Percentiles rank a stretch among this genome's conserved stretches.
Conservation (phyloP, 2,888 invertebrate genomes). For the Perizoma flavofasciatum region DNA sequence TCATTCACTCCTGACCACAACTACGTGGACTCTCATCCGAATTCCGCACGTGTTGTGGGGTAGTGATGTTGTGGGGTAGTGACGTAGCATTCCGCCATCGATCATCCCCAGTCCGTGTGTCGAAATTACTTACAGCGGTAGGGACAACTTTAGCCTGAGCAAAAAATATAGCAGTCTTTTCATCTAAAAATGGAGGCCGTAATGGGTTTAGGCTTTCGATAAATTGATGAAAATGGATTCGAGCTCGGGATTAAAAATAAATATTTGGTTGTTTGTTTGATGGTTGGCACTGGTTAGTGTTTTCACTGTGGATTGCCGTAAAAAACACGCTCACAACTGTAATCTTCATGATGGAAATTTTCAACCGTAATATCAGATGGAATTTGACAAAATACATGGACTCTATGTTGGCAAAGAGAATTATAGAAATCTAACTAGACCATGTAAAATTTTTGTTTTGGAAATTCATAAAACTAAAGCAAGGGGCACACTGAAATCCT, state of each 20-base stretch:
- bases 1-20: not conserved
- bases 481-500: too few relatives aligned
- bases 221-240: conserved; percentile 16
- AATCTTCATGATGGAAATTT: not conserved
- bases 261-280: conserved; percentile 11
- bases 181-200: conserved; percentile 18
- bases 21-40: conserved; percentile 11
- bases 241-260: conserved; percentile 15
- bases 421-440: too few relatives aligned
- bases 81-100: conserved; percentile 69
- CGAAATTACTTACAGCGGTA: conserved; percentile 67
- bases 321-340: too few relatives aligned
- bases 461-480: too few relatives aligned
- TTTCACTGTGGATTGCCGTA: not conserved
- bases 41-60: conserved; percentile 3
- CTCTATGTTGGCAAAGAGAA: too few relatives aligned
- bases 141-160: conserved; percentile 15
- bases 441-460: too few relatives aligned
- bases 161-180: conserved; percentile 20
- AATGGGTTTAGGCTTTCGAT: conserved; percentile 11
- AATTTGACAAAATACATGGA: too few relatives aligned
- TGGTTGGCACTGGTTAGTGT: not conserved
- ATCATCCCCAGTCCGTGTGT: conserved; percentile 70
- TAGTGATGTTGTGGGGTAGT: conserved; percentile 9
- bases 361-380: not conserved